Conservation (phyloP, 2,888 invertebrate species). For the Lycocerus yunnanus region DNA sequence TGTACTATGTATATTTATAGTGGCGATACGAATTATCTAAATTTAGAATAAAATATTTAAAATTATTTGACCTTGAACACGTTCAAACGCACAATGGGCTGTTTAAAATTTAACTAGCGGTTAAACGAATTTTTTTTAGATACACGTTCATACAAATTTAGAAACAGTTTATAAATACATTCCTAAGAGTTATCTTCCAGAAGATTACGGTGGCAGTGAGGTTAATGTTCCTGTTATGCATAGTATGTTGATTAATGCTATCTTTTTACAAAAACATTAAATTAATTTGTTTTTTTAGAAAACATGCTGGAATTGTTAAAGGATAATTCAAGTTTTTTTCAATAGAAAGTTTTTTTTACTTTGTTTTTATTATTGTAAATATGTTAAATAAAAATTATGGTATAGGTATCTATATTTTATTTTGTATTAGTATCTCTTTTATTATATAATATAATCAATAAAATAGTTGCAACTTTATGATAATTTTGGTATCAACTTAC, state of each 20-base stretch:
- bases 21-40: no score
- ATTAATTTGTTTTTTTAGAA: not conserved
- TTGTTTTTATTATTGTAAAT: not conserved
- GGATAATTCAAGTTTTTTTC: not conserved
- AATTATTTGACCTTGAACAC: not conserved
- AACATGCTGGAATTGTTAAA: not conserved
- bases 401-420: not conserved
- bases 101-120: not conserved
- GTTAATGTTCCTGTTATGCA: not conserved
- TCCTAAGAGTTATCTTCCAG: not conserved
- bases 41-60: not conserved
- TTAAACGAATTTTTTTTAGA: conserved; percentile 4
- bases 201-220: conserved; percentile 10
- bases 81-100: not conserved
- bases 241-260: not conserved
- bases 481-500: not conserved
- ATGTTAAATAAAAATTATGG: not conserved
- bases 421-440: no score
- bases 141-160: not conserved
- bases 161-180: conserved; percentile 6
- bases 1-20: no score
- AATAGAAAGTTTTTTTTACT: not conserved
- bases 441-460: no score
- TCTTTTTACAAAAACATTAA: not conserved
- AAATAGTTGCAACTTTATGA: not conserved